Base-by-base conservation (phyloP, 2,888 invertebrate genomes). In the Ditylenchus weischeri region DNA sequence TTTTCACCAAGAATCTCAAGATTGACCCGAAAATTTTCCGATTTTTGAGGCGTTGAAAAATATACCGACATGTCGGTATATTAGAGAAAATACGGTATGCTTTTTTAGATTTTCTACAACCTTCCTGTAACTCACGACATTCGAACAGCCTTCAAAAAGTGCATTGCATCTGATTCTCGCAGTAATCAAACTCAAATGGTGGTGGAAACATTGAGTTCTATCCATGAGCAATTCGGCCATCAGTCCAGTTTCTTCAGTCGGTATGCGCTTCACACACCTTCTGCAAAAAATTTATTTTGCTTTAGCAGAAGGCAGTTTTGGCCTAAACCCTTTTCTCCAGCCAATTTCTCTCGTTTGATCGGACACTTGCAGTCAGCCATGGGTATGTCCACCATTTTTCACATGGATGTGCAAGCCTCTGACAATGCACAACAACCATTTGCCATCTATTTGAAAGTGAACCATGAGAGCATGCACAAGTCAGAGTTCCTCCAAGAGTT, bases 31-130 rank as follows among this genome's bases (percentile, higher is more conserved):
- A n/a, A n/a, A n/a, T n/a, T n/a, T n/a, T n/a, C n/a, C n/a, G n/a
- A n/a, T n/a, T n/a, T n/a, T n/a, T n/a, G n/a, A n/a, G n/a, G n/a
- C n/a, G n/a, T n/a, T n/a, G n/a, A n/a, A n/a, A n/a, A n/a, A n/a
- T n/a, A n/a, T n/a, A n/a, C n/a, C n/a, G n/a, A n/a, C n/a, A n/a
- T 29, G 29, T 29, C 29, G 29, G 29, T 29, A 5, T 29, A 2
- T 2, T 29, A 5, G 29, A 4, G 5, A 29, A 29, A 29, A 2
- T 29, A 29, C 29, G 29, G 29, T 29, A 29, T 29, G 29, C 29
- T 54, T 29, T 54, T 54, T 54, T 10, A 54, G 54, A 29, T 54
- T 18, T 54, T 54, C 54, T 54, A 54, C 54, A 54, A 54, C 10
- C 54, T 54, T 54, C 54, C 54, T 11, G 23, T 23, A 10, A 13